These are phyloP conservation scores for Isaurus tuberculatus DNA, from an alignment of 92 coral and sea anemone species.

Conservation along the genomic window DNA sequence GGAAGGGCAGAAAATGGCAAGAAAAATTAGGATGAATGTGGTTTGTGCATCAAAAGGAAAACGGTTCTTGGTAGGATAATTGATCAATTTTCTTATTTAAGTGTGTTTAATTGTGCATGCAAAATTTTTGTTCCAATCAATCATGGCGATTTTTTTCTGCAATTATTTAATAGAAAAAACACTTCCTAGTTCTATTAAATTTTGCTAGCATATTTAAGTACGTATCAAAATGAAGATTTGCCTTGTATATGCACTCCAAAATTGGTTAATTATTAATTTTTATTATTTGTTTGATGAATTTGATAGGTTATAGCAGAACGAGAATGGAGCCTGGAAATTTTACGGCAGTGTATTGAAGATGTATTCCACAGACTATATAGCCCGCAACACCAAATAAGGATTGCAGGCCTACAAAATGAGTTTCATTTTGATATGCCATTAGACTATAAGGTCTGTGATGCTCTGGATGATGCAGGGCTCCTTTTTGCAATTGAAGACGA, in stretches of 20 bases:
- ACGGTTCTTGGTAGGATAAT: slow-evolving; percentile 76
- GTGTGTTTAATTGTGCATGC: too few relatives aligned
- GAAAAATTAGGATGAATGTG: slow-evolving; percentile 81
- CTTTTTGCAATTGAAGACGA: slow-evolving; percentile 74
- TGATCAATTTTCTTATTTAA: too few relatives aligned
- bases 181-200: too few relatives aligned
- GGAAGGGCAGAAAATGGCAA: slow-evolving; percentile 68
- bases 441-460: slow-evolving; percentile 76
- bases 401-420: slow-evolving; percentile 79
- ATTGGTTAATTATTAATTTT: too few relatives aligned
- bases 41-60: slow-evolving; percentile 87
- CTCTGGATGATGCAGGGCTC: slow-evolving; percentile 77
- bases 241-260: too few relatives aligned
- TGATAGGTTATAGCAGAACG: slow-evolving; percentile 79
- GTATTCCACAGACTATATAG: slow-evolving; percentile 79
- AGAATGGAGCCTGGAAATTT: slow-evolving; percentile 71
- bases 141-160: too few relatives aligned
- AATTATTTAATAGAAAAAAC: too few relatives aligned
- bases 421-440: slow-evolving; percentile 84
- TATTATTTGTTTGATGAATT: too few relatives aligned
- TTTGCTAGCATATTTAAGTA: too few relatives aligned
- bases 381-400: slow-evolving; percentile 58
- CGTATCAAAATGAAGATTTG: too few relatives aligned
- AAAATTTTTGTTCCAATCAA: too few relatives aligned
- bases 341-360: slow-evolving; percentile 63